Conservation (phyloP, 2,888 invertebrate genomes). For the Chrysina gloriosa region DNA sequence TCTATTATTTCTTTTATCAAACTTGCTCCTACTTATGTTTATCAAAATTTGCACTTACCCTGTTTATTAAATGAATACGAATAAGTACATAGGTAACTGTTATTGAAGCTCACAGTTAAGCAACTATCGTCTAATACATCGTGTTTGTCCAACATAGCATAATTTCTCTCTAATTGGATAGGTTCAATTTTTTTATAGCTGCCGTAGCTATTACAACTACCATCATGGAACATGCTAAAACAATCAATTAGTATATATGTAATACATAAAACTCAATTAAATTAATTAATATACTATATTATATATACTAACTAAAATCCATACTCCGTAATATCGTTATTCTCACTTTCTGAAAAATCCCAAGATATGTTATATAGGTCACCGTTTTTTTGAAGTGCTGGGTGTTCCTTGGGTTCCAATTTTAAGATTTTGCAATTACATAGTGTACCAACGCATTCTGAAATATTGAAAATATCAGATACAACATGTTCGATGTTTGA, state of each 20-base stretch:
- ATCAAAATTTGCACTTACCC: slow-evolving; percentile 3
- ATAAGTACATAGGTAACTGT: slow-evolving; percentile 33
- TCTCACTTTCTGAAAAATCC: slow-evolving; percentile 2
- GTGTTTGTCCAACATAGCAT: background rate
- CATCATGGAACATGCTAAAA: slow-evolving; percentile 12
- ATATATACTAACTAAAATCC: slow-evolving; percentile 19
- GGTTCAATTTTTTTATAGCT: background rate
- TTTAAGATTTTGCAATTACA: slow-evolving; percentile 31
- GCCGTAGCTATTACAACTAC: background rate
- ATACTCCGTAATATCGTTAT: slow-evolving; percentile 20
- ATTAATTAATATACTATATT: background rate
- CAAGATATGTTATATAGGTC: slow-evolving; percentile 15
- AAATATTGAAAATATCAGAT: background rate
- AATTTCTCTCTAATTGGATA: background rate
- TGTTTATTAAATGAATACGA: background rate
- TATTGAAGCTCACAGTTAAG: slow-evolving; percentile 41
- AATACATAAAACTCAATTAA: background rate
- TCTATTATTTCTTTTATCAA: too few relatives aligned
- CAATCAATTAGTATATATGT: background rate
- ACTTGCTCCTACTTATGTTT: background rate
- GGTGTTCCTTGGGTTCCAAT: background rate
- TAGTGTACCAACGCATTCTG: slow-evolving; percentile 18
- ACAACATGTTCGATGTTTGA: too few relatives aligned
- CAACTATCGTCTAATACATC: slow-evolving; percentile 7
- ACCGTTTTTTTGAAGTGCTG: background rate